A percentile compares a stretch with the other conserved stretches of the same genome.
Evolutionary conservation across 2,113 vertebrate species (phyloP).

Genomic region (Sminthopsis crassicaudata): DNA sequence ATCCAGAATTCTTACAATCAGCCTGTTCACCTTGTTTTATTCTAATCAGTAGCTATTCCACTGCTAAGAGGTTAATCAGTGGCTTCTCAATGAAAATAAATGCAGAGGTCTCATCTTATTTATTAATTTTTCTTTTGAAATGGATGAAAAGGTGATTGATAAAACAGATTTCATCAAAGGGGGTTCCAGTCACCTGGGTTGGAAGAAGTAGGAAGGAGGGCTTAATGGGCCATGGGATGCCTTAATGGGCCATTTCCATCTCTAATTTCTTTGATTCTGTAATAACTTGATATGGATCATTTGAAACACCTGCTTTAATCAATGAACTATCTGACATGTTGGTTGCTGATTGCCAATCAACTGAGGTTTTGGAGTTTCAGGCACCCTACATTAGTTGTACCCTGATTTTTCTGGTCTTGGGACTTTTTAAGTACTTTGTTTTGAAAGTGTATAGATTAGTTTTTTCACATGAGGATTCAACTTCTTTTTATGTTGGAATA

Average conservation of each 20-base stretch:
- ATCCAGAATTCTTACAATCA: conserved; percentile 52
- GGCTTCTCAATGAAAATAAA: conserved; percentile 64
- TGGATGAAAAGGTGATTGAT: conserved; percentile 31
- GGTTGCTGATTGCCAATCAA: conserved; percentile 70
- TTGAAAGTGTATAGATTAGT: conserved; percentile 38
- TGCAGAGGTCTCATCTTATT: conserved; percentile 33
- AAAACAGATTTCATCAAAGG: conserved; percentile 45
- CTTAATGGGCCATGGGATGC: conserved; percentile 17
- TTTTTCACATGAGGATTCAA: background rate
- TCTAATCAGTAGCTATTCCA: conserved; percentile 47
- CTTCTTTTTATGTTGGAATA: background rate
- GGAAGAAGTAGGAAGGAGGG: conserved; percentile 41
- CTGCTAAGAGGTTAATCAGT: conserved; percentile 61
- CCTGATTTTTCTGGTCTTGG: conserved; percentile 20
- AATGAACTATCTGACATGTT: conserved; percentile 64
- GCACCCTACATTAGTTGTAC: conserved; percentile 49
- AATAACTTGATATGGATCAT: conserved; percentile 69
- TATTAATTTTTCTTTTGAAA: conserved; percentile 44
- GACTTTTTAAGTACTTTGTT: conserved; percentile 29
- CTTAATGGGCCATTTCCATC: conserved; percentile 49
- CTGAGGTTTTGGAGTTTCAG: conserved; percentile 38
- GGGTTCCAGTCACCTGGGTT: conserved; percentile 3
- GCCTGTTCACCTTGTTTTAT: background rate
- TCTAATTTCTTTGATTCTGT: conserved; percentile 52
- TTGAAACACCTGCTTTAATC: conserved; percentile 77